Percentiles rank a stretch among this genome's conserved stretches.
Evolutionary conservation across 2,888 invertebrate genomes (phyloP).

Genomic region (Rhagonycha fulva): DNA sequence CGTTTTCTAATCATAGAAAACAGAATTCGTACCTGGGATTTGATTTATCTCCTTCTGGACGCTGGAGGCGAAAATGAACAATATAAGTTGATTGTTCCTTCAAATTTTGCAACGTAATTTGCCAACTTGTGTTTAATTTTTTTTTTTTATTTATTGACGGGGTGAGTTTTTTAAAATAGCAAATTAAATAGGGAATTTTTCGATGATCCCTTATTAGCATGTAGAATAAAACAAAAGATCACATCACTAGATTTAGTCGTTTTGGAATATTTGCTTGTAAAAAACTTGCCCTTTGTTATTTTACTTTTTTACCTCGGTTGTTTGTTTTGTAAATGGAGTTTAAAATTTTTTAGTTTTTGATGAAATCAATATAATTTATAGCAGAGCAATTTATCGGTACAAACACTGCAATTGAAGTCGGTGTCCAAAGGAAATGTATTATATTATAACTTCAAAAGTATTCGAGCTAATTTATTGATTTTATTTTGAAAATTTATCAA

Average conservation of each 20-base stretch:
- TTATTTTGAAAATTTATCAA: no score
- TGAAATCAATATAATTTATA: neutral
- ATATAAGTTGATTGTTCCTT: constrained; percentile 14
- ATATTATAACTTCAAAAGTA: no score
- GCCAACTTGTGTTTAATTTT: neutral
- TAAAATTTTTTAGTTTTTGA: neutral
- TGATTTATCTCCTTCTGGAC: constrained; percentile 14
- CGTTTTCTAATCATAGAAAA: constrained; percentile 16
- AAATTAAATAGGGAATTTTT: neutral
- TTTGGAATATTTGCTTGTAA: neutral
- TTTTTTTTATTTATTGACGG: neutral
- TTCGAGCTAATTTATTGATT: no score
- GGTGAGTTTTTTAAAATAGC: neutral
- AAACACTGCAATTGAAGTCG: no score
- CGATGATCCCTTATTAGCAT: neutral
- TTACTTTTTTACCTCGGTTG: neutral
- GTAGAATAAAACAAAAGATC: neutral
- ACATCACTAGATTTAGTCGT: neutral
- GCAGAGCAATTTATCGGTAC: no score
- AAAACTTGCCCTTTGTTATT: neutral
- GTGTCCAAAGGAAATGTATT: no score
- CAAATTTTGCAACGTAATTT: neutral
- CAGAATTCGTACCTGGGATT: constrained; percentile 11
- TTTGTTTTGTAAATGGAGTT: neutral
- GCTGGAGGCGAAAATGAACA: constrained; percentile 22